Percentiles rank a stretch among this genome's conserved stretches.
Conservation (phyloP, 2,797 vertebrate species). For the Acanthopagrus latus region DNA sequence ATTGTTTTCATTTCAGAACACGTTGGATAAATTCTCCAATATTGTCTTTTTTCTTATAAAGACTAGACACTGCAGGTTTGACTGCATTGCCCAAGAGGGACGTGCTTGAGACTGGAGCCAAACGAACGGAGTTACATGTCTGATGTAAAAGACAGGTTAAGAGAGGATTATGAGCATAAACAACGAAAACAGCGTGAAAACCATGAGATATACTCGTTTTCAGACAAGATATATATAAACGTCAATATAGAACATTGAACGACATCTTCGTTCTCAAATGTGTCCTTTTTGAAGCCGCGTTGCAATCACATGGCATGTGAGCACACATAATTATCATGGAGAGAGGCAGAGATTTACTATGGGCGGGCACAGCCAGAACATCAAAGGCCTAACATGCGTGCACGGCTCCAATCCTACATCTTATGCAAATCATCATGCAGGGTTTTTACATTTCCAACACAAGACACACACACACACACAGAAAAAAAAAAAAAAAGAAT, state of each 20-base stretch:
- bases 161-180: not conserved
- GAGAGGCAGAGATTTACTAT: conserved; percentile 38
- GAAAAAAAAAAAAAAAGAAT: conserved; percentile 31
- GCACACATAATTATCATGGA: conserved; percentile 31
- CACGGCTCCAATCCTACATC: conserved; percentile 28
- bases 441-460: conserved; percentile 36
- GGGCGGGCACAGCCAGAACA: conserved; percentile 38
- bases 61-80: too few relatives aligned
- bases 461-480: conserved; percentile 37
- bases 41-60: too few relatives aligned
- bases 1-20: too few relatives aligned
- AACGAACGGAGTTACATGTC: too few relatives aligned
- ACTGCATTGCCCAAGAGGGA: too few relatives aligned
- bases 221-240: fast-evolving
- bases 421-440: conserved; percentile 65
- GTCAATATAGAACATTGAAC: conserved; percentile 21
- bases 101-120: too few relatives aligned
- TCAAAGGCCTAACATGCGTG: conserved; percentile 60
- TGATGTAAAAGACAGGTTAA: not conserved
- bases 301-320: conserved; percentile 20
- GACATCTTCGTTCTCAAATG: conserved; percentile 15
- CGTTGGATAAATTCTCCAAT: too few relatives aligned
- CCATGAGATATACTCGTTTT: not conserved
- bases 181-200: not conserved
- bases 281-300: conserved; percentile 2